Base-by-base conservation (phyloP, 2,113 vertebrate species). In the Chaenocephalus aceratus region DNA sequence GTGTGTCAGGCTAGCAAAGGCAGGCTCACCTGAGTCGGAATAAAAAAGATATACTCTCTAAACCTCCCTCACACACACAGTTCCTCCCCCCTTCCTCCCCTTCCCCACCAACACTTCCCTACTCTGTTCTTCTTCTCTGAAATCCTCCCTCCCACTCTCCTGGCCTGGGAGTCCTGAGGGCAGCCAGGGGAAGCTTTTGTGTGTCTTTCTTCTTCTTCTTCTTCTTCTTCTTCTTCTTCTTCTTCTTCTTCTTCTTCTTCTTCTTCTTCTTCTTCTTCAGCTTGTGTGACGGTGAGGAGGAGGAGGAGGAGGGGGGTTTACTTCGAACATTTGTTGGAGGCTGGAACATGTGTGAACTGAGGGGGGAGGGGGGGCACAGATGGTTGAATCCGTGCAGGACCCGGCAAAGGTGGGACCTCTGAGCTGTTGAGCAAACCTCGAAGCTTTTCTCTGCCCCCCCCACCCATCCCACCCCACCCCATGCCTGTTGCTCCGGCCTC, bases 241-340 rank as follows among this genome's bases (percentile, higher is more conserved):
- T 96, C 96, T 86, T 92, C 89, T 91, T 89, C 81, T 96, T 96
- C 96, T 96, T 96, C 96, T 96, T 96, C 95, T 96, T 96, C 96
- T 97, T 97, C 96, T 96, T 96, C 94, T 86, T 96, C 96, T 96
- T 96, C 95, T 96, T 96, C 96, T 97, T 97, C 97, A 96, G 97
- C 97, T 97, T 95, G 95, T 93, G 95, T 95, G 94, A 95, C 23
- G 52, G 3, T 44, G n/a, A n/a, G n/a, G n/a, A n/a, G n/a, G 48
- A 36, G 62, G 30, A 30, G 30, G 30, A 30, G 30, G 30, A 30
- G 30, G 75, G 76, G 1, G 69, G 80, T 41, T 85, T 85, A 80
- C 96, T 95, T 91, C 79, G 92, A 95, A 96, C 96, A 96, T 97
- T 97, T 97, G 97, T 96, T 95, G 96, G 92, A 95, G 96, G 95